Evolutionary conservation across 2,113 vertebrate genomes (phyloP), one percentile per base, ranked within the genome.

Genomic region (Chloroceryle aenea): DNA sequence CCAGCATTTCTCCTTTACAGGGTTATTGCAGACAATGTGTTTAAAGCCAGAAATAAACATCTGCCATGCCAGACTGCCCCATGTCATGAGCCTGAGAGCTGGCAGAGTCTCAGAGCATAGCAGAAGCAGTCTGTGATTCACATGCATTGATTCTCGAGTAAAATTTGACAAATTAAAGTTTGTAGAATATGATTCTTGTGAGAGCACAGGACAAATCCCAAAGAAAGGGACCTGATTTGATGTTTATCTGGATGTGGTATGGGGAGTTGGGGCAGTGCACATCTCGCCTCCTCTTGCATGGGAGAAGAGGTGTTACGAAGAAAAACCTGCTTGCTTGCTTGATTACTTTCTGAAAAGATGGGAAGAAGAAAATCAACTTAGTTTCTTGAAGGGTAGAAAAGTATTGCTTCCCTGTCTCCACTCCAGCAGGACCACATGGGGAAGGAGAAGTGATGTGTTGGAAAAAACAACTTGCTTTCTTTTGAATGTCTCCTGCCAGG

Each of bases 191-290:
- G 1, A 27, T 20, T 72, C 32, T 87, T 4, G 3, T 38, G 25
- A 85, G 19, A 79, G 25, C 21, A 40, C 0, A 0, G 43, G 43
- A 68, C 0, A 1, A 38, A 32, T 58, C 29, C 32, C 0, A 2
- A 34, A n/a, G 52, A 75, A 48, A 36, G 10, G 19, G 34, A 38
- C 2, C 12, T 76, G 40, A 32, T 72, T 36, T 62, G 55, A 71
- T 4, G 3, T n/a, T 56, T 34, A 76, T 71, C 48, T 2, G 4
- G 14, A 62, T 53, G n/a, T 14, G 0, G 2, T 40, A 56, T 0
- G 0, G 59, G 25, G 14, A 59, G 47, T 42, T 58, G 55, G 55
- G 34, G 34, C 43, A 85, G n/a, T 4, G 1, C 38, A 50, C 11
- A 82, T 32, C 30, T 76, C 4, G 6, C 26, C 16, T 83, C 48